Evolutionary conservation across 1,140 invertebrate genomes (phyloP).

Genomic region (Cyclargus thomasi): DNA sequence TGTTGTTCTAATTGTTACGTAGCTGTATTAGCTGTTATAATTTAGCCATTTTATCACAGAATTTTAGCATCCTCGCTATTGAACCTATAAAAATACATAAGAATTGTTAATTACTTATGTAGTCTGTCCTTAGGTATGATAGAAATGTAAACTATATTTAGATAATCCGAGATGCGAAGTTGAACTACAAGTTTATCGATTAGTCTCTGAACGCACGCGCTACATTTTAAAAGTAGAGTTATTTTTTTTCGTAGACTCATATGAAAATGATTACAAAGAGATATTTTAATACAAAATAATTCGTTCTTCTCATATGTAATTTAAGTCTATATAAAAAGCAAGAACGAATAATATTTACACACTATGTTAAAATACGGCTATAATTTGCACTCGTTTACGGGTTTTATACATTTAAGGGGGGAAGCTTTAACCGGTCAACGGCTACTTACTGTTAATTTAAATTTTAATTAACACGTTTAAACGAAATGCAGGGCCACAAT

Average conservation of each 20-base stretch:
- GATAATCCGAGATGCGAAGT: neutral
- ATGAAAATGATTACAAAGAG: too few relatives aligned
- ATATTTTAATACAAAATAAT: too few relatives aligned
- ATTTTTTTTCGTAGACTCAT: neutral
- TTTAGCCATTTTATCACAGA: neutral
- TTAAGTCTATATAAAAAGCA: too few relatives aligned
- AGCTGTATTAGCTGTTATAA: neutral
- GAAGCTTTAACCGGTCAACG: neutral
- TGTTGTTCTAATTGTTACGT: neutral
- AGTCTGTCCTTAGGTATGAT: too few relatives aligned
- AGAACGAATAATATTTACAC: too few relatives aligned
- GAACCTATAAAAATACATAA: neutral
- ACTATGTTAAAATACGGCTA: neutral
- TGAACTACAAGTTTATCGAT: neutral
- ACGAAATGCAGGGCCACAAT: neutral
- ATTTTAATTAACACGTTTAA: conserved; percentile 1
- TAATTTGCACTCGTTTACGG: neutral
- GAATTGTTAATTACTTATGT: neutral
- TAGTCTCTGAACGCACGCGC: neutral
- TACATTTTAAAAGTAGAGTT: neutral
- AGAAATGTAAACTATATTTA: neutral
- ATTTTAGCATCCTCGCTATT: neutral
- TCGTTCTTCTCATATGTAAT: too few relatives aligned
- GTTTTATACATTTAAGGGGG: neutral
- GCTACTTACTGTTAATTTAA: neutral